Conservation (phyloP, 1,140 invertebrate genomes). For the Brachionus rotundiformis region DNA sequence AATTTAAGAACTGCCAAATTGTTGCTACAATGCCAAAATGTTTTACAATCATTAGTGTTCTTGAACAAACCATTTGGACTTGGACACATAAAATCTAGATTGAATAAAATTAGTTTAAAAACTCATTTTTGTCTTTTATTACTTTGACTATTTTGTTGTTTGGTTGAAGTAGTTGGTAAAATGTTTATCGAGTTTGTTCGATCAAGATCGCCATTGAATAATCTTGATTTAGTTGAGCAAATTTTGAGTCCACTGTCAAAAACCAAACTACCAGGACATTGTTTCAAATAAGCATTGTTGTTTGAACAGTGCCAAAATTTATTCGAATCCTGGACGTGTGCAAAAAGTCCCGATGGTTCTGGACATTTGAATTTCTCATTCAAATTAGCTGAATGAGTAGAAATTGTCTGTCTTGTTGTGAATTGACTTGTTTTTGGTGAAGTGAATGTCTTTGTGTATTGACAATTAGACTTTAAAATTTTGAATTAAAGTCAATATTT, state of each 20-base stretch:
- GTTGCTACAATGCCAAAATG: slow-evolving; percentile 17
- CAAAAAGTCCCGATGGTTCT: background rate
- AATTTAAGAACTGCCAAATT: background rate
- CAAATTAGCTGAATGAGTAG: background rate
- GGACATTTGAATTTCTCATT: background rate
- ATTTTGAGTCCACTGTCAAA: background rate
- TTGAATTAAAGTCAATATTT: background rate
- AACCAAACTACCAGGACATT: background rate
- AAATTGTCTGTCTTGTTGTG: background rate
- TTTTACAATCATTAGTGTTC: background rate
- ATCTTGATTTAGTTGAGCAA: background rate
- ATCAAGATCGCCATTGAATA: background rate
- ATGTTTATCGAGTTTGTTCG: background rate
- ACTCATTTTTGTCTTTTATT: background rate
- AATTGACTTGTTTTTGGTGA: background rate
- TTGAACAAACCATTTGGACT: slow-evolving; percentile 1
- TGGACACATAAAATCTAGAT: background rate
- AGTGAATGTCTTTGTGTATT: background rate
- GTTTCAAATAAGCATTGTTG: background rate
- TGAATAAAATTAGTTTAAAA: background rate
- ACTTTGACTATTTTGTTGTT: background rate
- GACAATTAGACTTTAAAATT: background rate
- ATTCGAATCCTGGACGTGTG: background rate
- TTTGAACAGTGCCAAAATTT: slow-evolving; percentile 31
- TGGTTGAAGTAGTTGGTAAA: background rate